Conservation (phyloP, 2,888 invertebrate genomes). For the Cephonodes hylas region DNA sequence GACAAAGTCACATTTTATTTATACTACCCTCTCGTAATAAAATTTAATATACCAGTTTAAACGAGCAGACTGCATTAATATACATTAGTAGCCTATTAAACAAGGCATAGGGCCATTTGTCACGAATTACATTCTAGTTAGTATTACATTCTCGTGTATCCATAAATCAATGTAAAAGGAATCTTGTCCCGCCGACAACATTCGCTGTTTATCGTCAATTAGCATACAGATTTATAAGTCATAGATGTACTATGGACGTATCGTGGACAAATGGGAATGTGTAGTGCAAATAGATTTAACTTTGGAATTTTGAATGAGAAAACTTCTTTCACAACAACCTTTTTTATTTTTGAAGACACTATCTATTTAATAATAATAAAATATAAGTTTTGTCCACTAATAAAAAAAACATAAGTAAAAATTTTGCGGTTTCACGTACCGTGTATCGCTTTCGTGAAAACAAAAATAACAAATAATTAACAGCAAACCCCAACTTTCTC, state of each 20-base stretch:
- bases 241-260: not conserved
- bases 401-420: not conserved
- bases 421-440: too few species aligned
- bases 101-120: not conserved
- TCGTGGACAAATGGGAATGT: not conserved
- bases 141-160: not conserved
- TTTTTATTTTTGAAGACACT: too few species aligned
- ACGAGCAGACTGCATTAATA: not conserved
- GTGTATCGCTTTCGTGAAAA: too few species aligned
- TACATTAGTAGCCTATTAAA: not conserved
- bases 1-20: not conserved
- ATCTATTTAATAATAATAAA: too few species aligned
- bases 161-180: not conserved
- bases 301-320: too few species aligned
- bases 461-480: too few species aligned
- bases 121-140: conserved; percentile 3
- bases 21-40: too few species aligned
- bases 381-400: too few species aligned
- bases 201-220: not conserved
- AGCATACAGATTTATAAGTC: not conserved
- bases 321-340: too few species aligned
- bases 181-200: not conserved
- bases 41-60: too few species aligned
- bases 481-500: not conserved
- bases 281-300: not conserved